Percentiles rank a stretch among this genome's conserved stretches.
phyloP scores from a whole-genome alignment of 2,797 vertebrate species.

The Dromococcyx pavoninus region DNA sequence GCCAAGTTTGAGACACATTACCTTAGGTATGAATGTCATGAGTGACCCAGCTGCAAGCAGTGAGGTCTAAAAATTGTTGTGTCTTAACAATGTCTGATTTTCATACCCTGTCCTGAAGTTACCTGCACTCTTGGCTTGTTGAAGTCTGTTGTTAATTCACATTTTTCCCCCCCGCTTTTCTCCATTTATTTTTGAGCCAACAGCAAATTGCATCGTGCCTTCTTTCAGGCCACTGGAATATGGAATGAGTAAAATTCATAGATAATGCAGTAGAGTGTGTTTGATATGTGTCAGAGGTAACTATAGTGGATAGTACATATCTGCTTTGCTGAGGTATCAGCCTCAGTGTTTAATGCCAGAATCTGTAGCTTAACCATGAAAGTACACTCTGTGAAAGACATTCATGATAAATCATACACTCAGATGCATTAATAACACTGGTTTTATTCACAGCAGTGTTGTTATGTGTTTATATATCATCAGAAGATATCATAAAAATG shows the following conservation, averaged over 20 bases:
- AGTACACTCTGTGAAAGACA: background rate
- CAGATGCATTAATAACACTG: background rate
- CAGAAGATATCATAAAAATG: background rate
- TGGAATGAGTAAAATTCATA: background rate
- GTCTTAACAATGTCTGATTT: background rate
- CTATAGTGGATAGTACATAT: background rate
- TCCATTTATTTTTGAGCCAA: background rate
- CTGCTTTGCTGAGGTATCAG: background rate
- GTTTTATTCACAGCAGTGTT: background rate
- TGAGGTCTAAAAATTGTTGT: background rate
- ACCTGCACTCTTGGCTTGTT: background rate
- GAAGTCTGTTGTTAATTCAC: background rate
- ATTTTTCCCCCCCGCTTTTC: background rate
- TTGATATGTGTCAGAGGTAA: background rate
- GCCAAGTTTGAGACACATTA: background rate
- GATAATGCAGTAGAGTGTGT: background rate
- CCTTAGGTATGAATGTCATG: background rate
- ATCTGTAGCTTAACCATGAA: background rate
- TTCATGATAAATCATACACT: background rate
- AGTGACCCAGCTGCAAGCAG: background rate
- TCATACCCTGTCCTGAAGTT: background rate
- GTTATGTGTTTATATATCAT: background rate
- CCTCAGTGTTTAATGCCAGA: background rate
- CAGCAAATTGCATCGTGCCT: background rate
- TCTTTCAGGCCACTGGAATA: background rate